These are phyloP conservation scores for Paramormyrops hopkinsi DNA, from an alignment of 2,797 vertebrate species.

Conservation along the genomic window DNA sequence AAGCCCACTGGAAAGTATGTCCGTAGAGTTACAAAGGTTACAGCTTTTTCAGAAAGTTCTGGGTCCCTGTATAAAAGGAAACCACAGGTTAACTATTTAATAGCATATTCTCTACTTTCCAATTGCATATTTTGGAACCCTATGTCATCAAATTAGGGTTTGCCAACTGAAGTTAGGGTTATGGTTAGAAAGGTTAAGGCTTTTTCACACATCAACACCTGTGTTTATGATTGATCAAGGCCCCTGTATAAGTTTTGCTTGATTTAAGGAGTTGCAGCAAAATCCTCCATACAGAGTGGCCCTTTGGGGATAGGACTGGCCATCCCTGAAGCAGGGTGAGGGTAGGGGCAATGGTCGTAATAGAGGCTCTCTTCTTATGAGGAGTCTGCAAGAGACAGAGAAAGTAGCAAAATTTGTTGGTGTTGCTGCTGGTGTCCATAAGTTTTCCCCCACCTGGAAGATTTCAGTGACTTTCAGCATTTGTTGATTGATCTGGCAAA, in stretches of 20 bases:
- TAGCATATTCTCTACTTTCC: neutral
- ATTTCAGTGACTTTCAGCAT: neutral
- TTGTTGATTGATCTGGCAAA: neutral
- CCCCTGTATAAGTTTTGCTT: neutral
- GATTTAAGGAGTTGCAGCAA: neutral
- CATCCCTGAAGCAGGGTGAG: neutral
- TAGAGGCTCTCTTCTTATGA: neutral
- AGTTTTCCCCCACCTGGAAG: neutral
- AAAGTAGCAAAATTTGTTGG: neutral
- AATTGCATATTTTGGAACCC: neutral
- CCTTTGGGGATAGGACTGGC: neutral
- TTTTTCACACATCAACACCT: no score
- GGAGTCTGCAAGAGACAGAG: neutral
- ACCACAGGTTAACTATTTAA: neutral
- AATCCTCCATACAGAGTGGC: neutral
- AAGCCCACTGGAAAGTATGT: no score
- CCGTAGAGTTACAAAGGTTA: no score
- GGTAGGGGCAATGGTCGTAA: neutral
- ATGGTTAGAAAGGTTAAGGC: neutral
- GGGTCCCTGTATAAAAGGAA: neutral
- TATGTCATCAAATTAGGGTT: neutral
- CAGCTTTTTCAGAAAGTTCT: neutral
- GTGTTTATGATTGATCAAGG: no score
- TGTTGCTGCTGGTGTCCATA: neutral
- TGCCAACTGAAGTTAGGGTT: neutral